Evolutionary conservation across 2,888 invertebrate species (phyloP).

Genomic region (Chrysina gloriosa): DNA sequence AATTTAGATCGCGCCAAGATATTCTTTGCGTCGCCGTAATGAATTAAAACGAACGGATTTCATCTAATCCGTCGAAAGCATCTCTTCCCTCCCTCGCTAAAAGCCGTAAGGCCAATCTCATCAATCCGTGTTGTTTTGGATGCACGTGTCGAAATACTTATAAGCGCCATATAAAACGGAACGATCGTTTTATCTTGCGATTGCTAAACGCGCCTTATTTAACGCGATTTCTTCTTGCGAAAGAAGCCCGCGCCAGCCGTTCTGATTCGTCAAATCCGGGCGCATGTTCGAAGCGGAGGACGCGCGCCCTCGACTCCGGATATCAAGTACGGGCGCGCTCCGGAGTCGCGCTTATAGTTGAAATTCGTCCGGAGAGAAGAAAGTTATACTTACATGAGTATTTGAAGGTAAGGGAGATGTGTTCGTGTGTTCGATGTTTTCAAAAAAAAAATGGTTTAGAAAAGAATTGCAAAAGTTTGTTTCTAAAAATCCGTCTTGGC

Average conservation of each 20-base stretch:
- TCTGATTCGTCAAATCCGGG: slow-evolving; percentile 38
- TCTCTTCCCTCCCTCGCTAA: slow-evolving; percentile 23
- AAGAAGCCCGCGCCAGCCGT: background rate
- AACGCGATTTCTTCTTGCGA: slow-evolving; percentile 22
- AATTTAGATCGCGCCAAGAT: background rate
- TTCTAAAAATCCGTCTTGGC: too few relatives aligned
- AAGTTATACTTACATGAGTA: slow-evolving; percentile 38
- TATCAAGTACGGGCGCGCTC: slow-evolving; percentile 5
- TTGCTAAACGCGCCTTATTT: slow-evolving; percentile 15
- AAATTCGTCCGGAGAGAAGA: slow-evolving; percentile 36
- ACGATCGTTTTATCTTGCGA: slow-evolving; percentile 17
- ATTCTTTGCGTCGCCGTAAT: background rate
- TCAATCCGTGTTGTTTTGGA: slow-evolving; percentile 19
- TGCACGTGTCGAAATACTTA: slow-evolving; percentile 28
- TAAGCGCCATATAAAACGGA: slow-evolving; percentile 14
- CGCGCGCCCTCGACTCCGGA: slow-evolving; percentile 20
- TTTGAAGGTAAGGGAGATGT: slow-evolving; percentile 35
- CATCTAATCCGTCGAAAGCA: slow-evolving; percentile 33
- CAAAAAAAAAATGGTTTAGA: background rate
- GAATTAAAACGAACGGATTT: slow-evolving; percentile 4
- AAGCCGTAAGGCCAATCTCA: slow-evolving; percentile 40
- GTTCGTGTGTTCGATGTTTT: background rate
- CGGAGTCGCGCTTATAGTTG: slow-evolving; percentile 38
- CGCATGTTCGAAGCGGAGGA: slow-evolving; percentile 42
- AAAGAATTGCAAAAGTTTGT: too few relatives aligned